phyloP scores from a whole-genome alignment of 2,888 invertebrate genomes.

The Campoplex capitator region DNA sequence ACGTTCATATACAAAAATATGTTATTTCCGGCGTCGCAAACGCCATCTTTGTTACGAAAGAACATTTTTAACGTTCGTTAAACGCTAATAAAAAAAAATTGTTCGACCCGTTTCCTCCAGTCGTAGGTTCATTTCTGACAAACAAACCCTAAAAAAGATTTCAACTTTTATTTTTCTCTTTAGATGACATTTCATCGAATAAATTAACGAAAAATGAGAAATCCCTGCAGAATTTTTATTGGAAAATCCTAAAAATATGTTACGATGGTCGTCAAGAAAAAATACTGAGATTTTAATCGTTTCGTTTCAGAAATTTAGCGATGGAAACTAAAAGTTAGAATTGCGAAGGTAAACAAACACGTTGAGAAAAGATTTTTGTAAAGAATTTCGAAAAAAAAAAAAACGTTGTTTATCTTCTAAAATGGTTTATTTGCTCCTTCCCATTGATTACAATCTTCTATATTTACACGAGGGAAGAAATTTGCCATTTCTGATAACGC shows the following conservation, averaged over 20 bases:
- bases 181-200: background rate
- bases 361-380: background rate
- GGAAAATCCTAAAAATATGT: no score
- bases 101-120: constrained; percentile 13
- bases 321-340: no score
- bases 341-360: no score
- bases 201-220: background rate
- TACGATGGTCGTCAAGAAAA: no score
- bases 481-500: constrained; percentile 3
- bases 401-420: background rate
- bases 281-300: no score
- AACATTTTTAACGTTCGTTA: constrained; percentile 42
- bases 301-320: no score
- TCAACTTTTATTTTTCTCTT: background rate
- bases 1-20: constrained; percentile 6
- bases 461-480: constrained; percentile 46
- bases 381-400: background rate
- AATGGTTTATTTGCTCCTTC: constrained; percentile 42
- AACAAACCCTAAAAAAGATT: background rate
- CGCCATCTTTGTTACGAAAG: constrained; percentile 51
- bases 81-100: constrained; percentile 51
- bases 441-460: constrained; percentile 27
- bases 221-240: no score
- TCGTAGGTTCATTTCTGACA: background rate
- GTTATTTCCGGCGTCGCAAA: constrained; percentile 5